These are phyloP conservation scores for Channa maculata DNA, from an alignment of 2,113 vertebrate species.

Conservation along the genomic window DNA sequence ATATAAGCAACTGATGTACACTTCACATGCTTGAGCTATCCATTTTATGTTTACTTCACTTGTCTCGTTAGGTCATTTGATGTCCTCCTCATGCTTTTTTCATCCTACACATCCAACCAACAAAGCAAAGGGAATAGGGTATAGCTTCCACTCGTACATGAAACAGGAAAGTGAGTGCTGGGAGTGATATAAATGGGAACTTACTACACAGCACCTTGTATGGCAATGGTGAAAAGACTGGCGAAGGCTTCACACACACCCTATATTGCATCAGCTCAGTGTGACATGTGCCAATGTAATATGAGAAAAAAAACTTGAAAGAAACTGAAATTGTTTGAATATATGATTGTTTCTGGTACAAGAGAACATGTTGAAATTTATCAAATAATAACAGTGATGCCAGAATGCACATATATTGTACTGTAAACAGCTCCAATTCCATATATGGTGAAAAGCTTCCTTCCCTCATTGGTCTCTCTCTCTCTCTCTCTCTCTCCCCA, in stretches of 20 bases:
- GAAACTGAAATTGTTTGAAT: not conserved
- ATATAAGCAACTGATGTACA: conserved; percentile 51
- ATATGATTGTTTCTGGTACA: not conserved
- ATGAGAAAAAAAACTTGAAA: conserved; percentile 29
- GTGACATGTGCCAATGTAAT: conserved; percentile 16
- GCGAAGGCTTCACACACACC: conserved; percentile 32
- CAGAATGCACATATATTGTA: not conserved
- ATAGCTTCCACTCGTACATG: conserved; percentile 43
- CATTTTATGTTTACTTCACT: conserved; percentile 67
- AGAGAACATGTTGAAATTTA: conserved; percentile 8
- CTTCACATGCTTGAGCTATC: conserved; percentile 55
- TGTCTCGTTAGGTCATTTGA: conserved; percentile 52
- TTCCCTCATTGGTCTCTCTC: conserved; percentile 29
- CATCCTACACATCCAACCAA: conserved; percentile 21
- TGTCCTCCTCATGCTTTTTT: conserved; percentile 44
- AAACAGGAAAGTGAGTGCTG: conserved; percentile 18
- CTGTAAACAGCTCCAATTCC: conserved; percentile 4
- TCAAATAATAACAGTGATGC: conserved; percentile 7
- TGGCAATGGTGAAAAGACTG: conserved; percentile 34
- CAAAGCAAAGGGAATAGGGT: conserved; percentile 42
- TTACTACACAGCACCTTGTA: conserved; percentile 34
- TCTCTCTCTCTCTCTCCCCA: conserved; percentile 28
- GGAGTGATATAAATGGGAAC: conserved; percentile 40
- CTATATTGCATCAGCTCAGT: conserved; percentile 42
- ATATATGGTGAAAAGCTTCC: conserved; percentile 28